Evolutionary conservation across 2,113 vertebrate species (phyloP), one percentile per base, ranked within the genome.

Genomic region (Micronycteris hirsuta): DNA sequence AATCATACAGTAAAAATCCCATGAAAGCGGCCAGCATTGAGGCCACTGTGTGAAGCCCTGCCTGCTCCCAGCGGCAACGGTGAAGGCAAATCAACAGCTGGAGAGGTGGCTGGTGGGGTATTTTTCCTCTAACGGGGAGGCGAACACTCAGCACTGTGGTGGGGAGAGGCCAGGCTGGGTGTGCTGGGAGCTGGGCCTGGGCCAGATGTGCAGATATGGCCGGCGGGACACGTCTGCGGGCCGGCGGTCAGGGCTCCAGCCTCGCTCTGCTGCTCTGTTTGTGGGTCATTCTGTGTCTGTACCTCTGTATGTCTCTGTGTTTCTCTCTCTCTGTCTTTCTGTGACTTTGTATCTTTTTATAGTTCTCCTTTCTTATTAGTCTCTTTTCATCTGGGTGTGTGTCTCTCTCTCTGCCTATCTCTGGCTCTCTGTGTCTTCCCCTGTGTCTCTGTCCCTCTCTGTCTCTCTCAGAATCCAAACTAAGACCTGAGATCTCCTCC

Each of bases 211-310:
- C 58, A 19, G 26, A 17, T 4, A 9, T 11, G 26, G 73, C 31
- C 12, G 2, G 31, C 4, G 12, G 0, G 45, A 47, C 19, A 6
- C 5, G 22, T 1, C 61, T 80, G 63, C 17, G 6, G 8, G 12
- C 14, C 43, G 0, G 31, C 0, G 24, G 24, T 1, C 13, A 0
- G 14, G 47, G 28, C 24, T 65, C 13, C 1, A 8, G 36, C 36
- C 68, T 52, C 0, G 0, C 7, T 1, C 4, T 1, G 1, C 3
- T 0, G 6, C 26, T 38, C 2, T 3, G 28, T 85, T 49, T 1
- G 0, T 0, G 0, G 43, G 77, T 41, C 88, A 91, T 45, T 80
- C 31, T 41, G 52, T 17, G 4, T 17, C 14, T 68, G 1, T 10
- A 2, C 49, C n/a, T 78, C 31, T 16, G 43, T 1, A 1, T 1